Evolutionary conservation across 2,888 invertebrate species (phyloP).

Genomic region (Morpho deidamia): DNA sequence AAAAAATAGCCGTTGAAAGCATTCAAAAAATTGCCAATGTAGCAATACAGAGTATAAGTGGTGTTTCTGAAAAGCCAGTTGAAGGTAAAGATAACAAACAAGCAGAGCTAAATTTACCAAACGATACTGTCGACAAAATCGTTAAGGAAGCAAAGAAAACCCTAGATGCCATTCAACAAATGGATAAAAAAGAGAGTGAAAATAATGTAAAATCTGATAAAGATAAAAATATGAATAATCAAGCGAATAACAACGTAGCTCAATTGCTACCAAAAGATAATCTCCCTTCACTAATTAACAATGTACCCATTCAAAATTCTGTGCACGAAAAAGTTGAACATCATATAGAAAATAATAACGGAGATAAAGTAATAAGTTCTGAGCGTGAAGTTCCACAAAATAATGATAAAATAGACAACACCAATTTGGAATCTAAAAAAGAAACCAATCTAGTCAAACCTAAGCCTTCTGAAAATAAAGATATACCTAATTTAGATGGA

Average conservation of each 20-base stretch:
- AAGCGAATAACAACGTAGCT: conserved; percentile 13
- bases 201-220: conserved; percentile 4
- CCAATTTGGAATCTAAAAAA: conserved; percentile 1
- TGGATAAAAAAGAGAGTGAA: conserved; percentile 35
- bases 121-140: conserved; percentile 68
- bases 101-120: conserved; percentile 41
- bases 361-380: conserved; percentile 6
- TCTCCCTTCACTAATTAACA: neutral
- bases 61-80: conserved; percentile 55
- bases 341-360: conserved; percentile 1
- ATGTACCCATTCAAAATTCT: conserved; percentile 7
- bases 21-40: conserved; percentile 70
- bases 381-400: conserved; percentile 1
- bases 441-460: conserved; percentile 1
- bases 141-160: conserved; percentile 65
- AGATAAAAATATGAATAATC: conserved; percentile 7
- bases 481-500: too few relatives aligned
- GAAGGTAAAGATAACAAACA: conserved; percentile 34
- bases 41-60: conserved; percentile 65
- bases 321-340: neutral
- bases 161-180: conserved; percentile 65
- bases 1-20: conserved; percentile 71
- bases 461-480: too few relatives aligned
- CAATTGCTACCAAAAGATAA: conserved; percentile 13
- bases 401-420: conserved; percentile 1